These are phyloP conservation scores for Melanophora roralis DNA, from an alignment of 2,888 invertebrate species.

Conservation along the genomic window DNA sequence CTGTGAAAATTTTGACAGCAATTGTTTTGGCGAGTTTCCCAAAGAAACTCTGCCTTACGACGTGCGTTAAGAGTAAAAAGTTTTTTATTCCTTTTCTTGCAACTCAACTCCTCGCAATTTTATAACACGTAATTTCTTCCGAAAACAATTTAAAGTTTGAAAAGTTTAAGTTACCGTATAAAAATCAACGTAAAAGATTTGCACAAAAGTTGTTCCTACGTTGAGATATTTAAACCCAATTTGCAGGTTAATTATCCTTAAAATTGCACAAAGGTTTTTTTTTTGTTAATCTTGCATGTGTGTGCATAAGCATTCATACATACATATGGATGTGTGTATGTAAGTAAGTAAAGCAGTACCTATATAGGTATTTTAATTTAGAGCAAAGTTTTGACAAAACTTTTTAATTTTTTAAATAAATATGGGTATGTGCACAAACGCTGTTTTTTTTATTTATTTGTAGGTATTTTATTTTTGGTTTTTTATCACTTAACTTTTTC, in stretches of 20 bases:
- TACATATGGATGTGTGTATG: slow-evolving; percentile 1
- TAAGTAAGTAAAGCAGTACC: too few species aligned
- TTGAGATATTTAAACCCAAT: slow-evolving; percentile 65
- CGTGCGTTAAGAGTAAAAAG: slow-evolving; percentile 53
- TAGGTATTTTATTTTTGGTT: neutral
- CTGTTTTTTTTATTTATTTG: too few species aligned
- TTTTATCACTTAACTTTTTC: neutral
- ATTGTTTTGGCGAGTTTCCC: slow-evolving; percentile 71
- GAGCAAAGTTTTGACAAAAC: neutral
- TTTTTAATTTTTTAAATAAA: neutral
- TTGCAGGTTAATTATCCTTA: slow-evolving; percentile 73
- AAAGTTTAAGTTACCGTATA: slow-evolving; percentile 52
- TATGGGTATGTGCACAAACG: too few species aligned
- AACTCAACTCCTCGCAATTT: slow-evolving; percentile 12
- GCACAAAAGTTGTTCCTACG: slow-evolving; percentile 33
- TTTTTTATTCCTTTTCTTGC: slow-evolving; percentile 23
- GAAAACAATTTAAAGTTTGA: slow-evolving; percentile 37
- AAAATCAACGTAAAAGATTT: slow-evolving; percentile 52
- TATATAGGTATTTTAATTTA: neutral
- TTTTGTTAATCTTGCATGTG: slow-evolving; percentile 32
- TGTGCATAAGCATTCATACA: neutral
- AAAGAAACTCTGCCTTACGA: slow-evolving; percentile 67
- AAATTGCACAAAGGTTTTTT: slow-evolving; percentile 62
- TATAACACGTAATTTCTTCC: slow-evolving; percentile 23
- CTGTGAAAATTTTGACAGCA: slow-evolving; percentile 77